Evolutionary conservation across 2,113 vertebrate species (phyloP).

Genomic region (Pollimyrus isidori): DNA sequence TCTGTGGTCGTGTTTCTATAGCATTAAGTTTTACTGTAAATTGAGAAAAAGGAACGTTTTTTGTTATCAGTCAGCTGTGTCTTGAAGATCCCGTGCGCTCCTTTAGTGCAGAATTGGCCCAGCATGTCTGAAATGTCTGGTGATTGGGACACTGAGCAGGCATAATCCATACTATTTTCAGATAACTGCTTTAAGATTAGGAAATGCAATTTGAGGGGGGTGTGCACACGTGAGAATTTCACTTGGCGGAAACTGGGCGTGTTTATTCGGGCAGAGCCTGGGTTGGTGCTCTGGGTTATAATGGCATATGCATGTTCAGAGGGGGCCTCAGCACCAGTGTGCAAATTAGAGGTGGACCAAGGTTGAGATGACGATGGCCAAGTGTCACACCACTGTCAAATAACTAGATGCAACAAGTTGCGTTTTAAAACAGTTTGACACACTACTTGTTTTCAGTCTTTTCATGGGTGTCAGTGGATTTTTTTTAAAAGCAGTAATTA

Average conservation of each 20-base stretch:
- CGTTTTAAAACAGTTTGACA: not conserved
- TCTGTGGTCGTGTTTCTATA: not conserved
- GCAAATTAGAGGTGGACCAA: not conserved
- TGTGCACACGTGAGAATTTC: not conserved
- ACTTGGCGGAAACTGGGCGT: not conserved
- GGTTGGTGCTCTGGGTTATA: not conserved
- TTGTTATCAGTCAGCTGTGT: not conserved
- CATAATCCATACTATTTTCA: not conserved
- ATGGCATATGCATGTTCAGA: not conserved
- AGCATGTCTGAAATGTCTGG: not conserved
- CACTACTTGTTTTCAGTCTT: not conserved
- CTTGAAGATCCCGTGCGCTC: not conserved
- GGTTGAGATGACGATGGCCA: not conserved
- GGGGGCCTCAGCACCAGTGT: not conserved
- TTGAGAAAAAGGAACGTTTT: not conserved
- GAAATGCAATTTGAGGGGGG: not conserved
- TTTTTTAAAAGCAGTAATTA: not conserved
- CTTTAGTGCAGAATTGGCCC: not conserved
- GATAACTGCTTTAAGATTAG: not conserved
- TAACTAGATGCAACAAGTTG: not conserved
- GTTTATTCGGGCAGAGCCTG: not conserved
- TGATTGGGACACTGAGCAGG: not conserved
- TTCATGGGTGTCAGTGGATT: not conserved
- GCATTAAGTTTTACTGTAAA: not conserved
- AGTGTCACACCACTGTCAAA: not conserved